Evolutionary conservation across 1,140 invertebrate genomes (phyloP).

Genomic region (Pantala flavescens): DNA sequence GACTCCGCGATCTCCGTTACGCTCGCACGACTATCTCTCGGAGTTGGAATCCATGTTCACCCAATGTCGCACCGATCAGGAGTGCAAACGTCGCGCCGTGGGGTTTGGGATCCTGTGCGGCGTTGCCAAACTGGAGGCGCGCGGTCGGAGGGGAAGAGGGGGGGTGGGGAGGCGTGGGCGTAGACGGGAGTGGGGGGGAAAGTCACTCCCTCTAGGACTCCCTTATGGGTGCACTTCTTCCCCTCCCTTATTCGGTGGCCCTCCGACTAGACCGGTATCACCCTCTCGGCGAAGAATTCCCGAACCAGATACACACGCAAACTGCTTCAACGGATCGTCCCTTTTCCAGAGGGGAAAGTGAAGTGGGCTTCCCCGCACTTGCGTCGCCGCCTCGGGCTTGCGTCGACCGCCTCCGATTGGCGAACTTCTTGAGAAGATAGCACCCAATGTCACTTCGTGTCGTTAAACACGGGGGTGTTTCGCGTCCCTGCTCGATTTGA

Average conservation of each 20-base stretch:
- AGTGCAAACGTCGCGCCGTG: conserved; percentile 1
- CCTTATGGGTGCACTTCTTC: background rate
- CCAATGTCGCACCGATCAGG: background rate
- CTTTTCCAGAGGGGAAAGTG: background rate
- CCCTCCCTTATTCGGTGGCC: background rate
- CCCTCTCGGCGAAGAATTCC: background rate
- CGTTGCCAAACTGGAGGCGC: background rate
- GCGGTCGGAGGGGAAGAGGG: background rate
- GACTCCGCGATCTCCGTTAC: too few species aligned
- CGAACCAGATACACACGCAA: background rate
- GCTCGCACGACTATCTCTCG: background rate
- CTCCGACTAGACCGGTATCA: too few species aligned
- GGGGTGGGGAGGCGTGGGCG: background rate
- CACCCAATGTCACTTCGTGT: too few species aligned
- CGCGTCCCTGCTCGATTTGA: too few species aligned
- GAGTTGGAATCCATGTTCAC: background rate
- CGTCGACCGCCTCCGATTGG: too few species aligned
- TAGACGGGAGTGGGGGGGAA: background rate
- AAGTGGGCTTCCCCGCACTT: background rate
- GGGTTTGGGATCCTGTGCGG: background rate
- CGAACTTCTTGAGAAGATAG: too few species aligned
- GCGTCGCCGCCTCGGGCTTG: too few species aligned
- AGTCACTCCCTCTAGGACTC: background rate
- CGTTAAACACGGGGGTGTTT: too few species aligned
- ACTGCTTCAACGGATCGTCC: background rate